These are phyloP conservation scores for Prolemur simus DNA, from an alignment of 2,113 vertebrate species.

Conservation along the genomic window DNA sequence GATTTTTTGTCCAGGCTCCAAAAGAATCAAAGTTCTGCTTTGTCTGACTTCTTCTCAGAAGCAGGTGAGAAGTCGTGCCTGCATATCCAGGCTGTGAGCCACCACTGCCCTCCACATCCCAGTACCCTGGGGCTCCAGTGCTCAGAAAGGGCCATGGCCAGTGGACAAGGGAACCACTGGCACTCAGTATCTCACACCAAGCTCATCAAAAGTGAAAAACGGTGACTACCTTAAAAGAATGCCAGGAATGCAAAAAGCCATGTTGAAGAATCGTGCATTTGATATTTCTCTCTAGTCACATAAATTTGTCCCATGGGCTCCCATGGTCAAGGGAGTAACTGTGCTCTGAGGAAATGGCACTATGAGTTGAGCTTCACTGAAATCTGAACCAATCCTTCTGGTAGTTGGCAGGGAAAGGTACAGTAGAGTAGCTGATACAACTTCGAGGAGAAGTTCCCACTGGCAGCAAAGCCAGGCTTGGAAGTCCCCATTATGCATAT, in stretches of 20 bases:
- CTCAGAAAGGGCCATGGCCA: neutral
- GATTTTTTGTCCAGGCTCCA: neutral
- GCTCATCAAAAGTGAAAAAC: neutral
- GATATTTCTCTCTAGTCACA: neutral
- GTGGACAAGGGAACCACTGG: neutral
- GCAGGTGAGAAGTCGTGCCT: neutral
- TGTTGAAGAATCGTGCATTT: neutral
- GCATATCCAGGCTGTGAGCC: neutral
- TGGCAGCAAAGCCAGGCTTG: neutral
- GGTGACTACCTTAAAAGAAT: neutral
- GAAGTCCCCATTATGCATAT: neutral
- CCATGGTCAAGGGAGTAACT: neutral
- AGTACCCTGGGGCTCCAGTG: neutral
- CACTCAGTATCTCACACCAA: neutral
- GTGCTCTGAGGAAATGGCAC: neutral
- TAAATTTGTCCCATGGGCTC: neutral
- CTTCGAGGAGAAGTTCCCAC: neutral
- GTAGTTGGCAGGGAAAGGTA: neutral
- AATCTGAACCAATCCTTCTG: neutral
- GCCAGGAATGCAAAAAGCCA: neutral
- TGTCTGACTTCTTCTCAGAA: neutral
- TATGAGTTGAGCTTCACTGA: neutral
- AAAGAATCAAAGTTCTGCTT: neutral
- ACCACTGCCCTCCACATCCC: accelerated
- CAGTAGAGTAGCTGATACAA: neutral